A percentile compares a stretch with the other conserved stretches of the same genome.
Evolutionary conservation across 2,113 vertebrate genomes (phyloP).

Genomic region (Epinephelus cyanopodus): DNA sequence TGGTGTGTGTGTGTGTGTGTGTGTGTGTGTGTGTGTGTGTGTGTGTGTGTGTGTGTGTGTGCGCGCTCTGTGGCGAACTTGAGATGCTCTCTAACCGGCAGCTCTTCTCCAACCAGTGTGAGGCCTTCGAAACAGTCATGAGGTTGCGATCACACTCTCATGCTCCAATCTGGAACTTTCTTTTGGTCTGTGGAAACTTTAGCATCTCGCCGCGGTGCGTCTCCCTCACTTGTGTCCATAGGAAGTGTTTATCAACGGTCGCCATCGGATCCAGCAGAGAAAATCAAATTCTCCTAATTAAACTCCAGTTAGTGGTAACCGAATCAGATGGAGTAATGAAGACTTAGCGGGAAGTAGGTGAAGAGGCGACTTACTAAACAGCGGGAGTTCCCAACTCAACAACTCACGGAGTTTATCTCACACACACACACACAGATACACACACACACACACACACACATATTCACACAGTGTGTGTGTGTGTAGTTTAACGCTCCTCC

Average conservation of each 20-base stretch:
- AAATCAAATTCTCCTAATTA: constrained; percentile 59
- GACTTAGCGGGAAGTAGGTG: constrained; percentile 50
- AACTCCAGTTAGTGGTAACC: constrained; percentile 50
- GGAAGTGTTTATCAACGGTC: constrained; percentile 29
- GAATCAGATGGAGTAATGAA: constrained; percentile 56
- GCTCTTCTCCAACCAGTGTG: neutral
- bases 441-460: constrained; percentile 9
- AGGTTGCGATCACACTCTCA: neutral
- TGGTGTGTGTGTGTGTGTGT: constrained; percentile 12
- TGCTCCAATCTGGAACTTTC: constrained; percentile 25
- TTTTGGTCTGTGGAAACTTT: constrained; percentile 12
- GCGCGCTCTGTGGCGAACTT: neutral
- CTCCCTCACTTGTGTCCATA: neutral
- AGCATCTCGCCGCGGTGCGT: neutral
- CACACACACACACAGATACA: constrained; percentile 1
- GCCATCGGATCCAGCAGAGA: constrained; percentile 33
- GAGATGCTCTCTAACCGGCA: constrained; percentile 18
- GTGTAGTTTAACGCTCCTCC: neutral
- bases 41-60: neutral
- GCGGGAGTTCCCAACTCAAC: constrained; percentile 17
- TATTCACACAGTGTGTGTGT: neutral
- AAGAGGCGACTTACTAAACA: constrained; percentile 39
- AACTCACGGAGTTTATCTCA: too few relatives aligned
- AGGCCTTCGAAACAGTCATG: neutral
- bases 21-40: constrained; percentile 3